These are phyloP conservation scores for Coregonus ussuriensis DNA, from an alignment of 2,797 vertebrate genomes.

Conservation along the genomic window DNA sequence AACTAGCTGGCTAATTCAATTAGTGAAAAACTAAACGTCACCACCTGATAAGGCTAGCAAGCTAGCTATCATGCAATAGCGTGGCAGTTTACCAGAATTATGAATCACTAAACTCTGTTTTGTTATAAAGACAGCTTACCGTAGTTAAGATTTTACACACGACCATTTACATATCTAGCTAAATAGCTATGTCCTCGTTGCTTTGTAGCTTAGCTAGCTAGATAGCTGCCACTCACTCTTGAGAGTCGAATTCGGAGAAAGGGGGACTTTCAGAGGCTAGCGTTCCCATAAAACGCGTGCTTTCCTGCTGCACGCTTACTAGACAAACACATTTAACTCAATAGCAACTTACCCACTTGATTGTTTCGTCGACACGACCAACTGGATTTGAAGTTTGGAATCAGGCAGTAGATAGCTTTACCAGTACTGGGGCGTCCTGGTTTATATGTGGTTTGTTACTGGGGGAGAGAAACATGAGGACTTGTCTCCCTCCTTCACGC, in stretches of 20 bases:
- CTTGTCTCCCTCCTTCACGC: neutral
- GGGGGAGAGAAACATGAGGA: neutral
- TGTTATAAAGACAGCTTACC: neutral
- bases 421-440: neutral
- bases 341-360: slow-evolving; percentile 1
- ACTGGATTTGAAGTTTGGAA: neutral
- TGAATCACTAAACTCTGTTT: neutral
- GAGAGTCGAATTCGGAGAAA: neutral
- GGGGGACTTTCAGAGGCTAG: slow-evolving; percentile 2
- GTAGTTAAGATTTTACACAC: neutral
- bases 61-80: neutral
- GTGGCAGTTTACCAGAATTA: neutral
- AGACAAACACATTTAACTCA: neutral
- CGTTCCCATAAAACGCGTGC: neutral
- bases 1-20: neutral
- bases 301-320: neutral
- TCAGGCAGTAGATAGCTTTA: neutral
- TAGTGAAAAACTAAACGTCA: neutral
- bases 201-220: neutral
- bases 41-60: neutral
- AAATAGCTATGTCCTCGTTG: neutral
- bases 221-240: neutral
- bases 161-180: neutral
- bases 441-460: neutral
- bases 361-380: neutral